A percentile compares a stretch with the other conserved stretches of the same genome.
Conservation (phyloP, 2,113 vertebrate species). For the Rhabdomys dilectus region DNA sequence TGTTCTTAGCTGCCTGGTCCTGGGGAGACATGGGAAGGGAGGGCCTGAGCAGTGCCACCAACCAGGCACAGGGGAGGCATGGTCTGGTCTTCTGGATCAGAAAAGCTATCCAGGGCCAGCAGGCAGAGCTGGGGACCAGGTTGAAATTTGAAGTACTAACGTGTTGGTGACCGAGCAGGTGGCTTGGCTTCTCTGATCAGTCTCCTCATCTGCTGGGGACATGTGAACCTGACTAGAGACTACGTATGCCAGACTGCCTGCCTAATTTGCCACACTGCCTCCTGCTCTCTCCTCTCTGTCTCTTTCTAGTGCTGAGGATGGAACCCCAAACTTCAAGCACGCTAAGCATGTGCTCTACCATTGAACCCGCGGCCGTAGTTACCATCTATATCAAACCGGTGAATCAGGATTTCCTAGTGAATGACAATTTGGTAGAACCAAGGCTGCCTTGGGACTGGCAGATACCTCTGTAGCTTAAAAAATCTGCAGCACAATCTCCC, state of each 20-base stretch:
- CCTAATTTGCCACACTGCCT: neutral
- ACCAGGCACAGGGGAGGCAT: neutral
- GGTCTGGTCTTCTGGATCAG: neutral
- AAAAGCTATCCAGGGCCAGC: neutral
- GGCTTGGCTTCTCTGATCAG: neutral
- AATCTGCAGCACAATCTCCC: no score
- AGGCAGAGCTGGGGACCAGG: neutral
- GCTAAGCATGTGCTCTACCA: neutral
- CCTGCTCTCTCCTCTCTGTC: neutral
- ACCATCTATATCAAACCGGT: neutral
- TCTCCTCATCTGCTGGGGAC: neutral
- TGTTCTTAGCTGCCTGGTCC: slow-evolving; percentile 99
- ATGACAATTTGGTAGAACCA: neutral
- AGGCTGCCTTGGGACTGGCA: neutral
- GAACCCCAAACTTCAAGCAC: neutral
- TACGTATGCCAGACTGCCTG: neutral
- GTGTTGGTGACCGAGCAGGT: neutral
- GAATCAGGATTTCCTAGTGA: neutral
- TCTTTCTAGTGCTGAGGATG: neutral
- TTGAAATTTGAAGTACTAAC: neutral
- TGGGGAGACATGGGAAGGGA: slow-evolving; percentile 80
- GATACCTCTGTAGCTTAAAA: neutral
- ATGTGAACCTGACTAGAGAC: neutral
- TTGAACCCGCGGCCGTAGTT: neutral
- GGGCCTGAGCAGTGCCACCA: slow-evolving; percentile 27